Percentiles rank a stretch among this genome's conserved stretches.
Conservation (phyloP, 2,888 invertebrate genomes). For the Eilema caniola region DNA sequence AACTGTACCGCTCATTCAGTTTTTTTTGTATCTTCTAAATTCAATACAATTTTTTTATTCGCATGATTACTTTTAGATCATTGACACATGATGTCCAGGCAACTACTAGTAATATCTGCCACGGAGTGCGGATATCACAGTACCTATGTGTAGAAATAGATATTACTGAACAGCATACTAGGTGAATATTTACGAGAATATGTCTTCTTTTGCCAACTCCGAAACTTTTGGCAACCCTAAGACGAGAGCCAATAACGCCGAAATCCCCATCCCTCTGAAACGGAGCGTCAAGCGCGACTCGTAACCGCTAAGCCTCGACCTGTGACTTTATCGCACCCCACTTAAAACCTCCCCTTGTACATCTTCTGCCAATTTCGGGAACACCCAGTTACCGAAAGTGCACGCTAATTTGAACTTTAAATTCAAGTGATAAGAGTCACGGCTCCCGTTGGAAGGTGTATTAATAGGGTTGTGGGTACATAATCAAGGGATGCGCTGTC, state of each 20-base stretch:
- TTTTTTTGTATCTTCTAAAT: too few species aligned
- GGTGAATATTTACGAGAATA: not conserved
- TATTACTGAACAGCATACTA: not conserved
- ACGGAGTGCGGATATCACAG: too few species aligned
- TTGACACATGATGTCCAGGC: too few species aligned
- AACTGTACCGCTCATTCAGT: too few species aligned
- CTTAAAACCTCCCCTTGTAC: constrained; percentile 57
- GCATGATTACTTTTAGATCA: too few species aligned
- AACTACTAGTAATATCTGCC: too few species aligned
- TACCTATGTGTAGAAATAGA: not conserved
- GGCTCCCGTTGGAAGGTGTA: constrained; percentile 3
- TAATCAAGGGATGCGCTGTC: constrained; percentile 70
- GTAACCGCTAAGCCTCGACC: constrained; percentile 82
- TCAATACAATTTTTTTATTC: too few species aligned
- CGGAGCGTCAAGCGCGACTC: constrained; percentile 82
- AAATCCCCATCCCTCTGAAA: constrained; percentile 79
- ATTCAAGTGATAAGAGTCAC: fast-evolving
- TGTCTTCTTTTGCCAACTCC: not conserved
- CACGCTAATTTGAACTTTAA: constrained; percentile 33
- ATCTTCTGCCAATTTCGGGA: constrained; percentile 41
- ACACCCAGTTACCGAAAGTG: constrained; percentile 53
- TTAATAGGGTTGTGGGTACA: constrained; percentile 32
- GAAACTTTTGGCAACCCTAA: constrained; percentile 65
- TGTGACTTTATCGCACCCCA: constrained; percentile 80
- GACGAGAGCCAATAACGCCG: constrained; percentile 67